Percentiles rank a stretch among this genome's conserved stretches.
These are phyloP conservation scores for Nemurella pictetii DNA, from an alignment of 2,888 invertebrate genomes.

Conservation along the genomic window DNA sequence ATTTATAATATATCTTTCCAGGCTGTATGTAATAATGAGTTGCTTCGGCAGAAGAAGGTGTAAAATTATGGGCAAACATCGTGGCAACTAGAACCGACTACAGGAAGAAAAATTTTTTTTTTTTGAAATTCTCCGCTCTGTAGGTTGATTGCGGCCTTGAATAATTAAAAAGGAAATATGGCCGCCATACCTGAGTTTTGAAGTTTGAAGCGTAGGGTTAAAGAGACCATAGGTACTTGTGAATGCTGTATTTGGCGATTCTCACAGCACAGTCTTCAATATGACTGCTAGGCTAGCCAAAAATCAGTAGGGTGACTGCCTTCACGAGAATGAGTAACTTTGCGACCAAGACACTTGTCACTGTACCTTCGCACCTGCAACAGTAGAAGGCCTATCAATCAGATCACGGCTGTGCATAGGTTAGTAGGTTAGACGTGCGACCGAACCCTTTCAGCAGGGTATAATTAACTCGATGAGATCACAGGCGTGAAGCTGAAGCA, in stretches of 20 bases:
- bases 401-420: background rate
- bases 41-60: too few species aligned
- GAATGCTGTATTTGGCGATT: background rate
- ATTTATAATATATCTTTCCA: too few species aligned
- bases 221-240: background rate
- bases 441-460: background rate
- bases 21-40: too few species aligned
- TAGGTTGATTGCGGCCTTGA: background rate
- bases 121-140: background rate
- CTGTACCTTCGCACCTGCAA: background rate
- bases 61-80: too few species aligned
- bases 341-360: background rate
- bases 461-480: background rate
- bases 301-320: background rate
- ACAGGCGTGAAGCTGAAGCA: conserved; percentile 47
- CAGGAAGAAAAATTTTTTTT: too few species aligned
- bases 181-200: background rate
- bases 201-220: background rate
- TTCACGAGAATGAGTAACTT: background rate
- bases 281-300: background rate
- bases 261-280: background rate
- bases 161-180: background rate
- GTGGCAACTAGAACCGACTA: too few species aligned
- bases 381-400: background rate
- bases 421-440: background rate